These are phyloP conservation scores for Agrochola macilenta DNA, from an alignment of 2,888 invertebrate genomes.

Conservation along the genomic window DNA sequence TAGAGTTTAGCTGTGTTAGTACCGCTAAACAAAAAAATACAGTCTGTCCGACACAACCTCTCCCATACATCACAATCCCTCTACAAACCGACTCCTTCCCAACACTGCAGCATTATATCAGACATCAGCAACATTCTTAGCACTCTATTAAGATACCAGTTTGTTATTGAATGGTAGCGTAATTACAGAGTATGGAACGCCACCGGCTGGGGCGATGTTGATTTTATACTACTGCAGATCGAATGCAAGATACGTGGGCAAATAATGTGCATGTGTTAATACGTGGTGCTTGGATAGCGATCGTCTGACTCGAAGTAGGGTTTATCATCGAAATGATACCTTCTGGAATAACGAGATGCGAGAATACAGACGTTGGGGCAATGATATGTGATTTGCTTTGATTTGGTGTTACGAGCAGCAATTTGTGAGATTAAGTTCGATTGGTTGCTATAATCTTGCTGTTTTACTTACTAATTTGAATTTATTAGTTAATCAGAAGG, in stretches of 20 bases:
- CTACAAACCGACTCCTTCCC: constrained; percentile 39
- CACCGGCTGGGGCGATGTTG: constrained; percentile 81
- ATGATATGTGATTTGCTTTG: constrained; percentile 58
- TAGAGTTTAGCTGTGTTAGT: constrained; percentile 7
- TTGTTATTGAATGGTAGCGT: constrained; percentile 83
- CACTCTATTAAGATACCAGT: constrained; percentile 86
- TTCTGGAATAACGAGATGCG: constrained; percentile 65
- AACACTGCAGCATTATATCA: constrained; percentile 66
- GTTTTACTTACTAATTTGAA: constrained; percentile 14
- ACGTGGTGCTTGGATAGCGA: constrained; percentile 66
- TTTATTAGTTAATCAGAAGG: constrained; percentile 12
- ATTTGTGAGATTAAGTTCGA: constrained; percentile 42
- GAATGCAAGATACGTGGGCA: constrained; percentile 78
- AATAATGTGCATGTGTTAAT: constrained; percentile 77
- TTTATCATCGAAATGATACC: constrained; percentile 68
- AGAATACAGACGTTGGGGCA: constrained; percentile 55
- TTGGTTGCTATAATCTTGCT: constrained; percentile 34
- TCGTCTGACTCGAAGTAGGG: constrained; percentile 56
- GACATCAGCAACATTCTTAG: constrained; percentile 81
- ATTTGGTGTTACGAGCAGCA: constrained; percentile 45
- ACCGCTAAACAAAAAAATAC: constrained; percentile 19
- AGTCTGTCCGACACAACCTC: constrained; percentile 31
- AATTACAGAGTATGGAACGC: constrained; percentile 82
- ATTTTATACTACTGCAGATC: constrained; percentile 78
- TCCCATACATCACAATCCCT: constrained; percentile 42